Percentiles rank a stretch among this genome's conserved stretches.
Evolutionary conservation across 2,113 vertebrate genomes (phyloP).

Genomic region (Triplophysa siluroides): DNA sequence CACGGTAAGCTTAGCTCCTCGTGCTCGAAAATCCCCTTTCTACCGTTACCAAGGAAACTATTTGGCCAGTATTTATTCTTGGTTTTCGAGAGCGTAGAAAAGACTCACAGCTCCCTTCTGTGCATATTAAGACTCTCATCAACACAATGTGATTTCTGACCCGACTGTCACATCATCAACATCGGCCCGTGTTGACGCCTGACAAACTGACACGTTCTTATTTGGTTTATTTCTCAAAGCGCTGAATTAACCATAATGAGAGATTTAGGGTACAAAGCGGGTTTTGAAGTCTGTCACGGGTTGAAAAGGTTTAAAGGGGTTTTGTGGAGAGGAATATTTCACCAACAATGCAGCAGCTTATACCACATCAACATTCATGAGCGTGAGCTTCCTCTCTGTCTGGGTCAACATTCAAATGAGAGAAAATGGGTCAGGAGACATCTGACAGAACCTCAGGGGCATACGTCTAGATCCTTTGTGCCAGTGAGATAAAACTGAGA

Average conservation of each 20-base stretch:
- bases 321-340: slow-evolving; percentile 1
- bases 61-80: slow-evolving; percentile 45
- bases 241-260: slow-evolving; percentile 36
- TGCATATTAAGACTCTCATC: slow-evolving; percentile 18
- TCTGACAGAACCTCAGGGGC: slow-evolving; percentile 5
- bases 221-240: neutral
- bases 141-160: slow-evolving; percentile 17
- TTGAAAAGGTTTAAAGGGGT: slow-evolving; percentile 29
- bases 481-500: neutral
- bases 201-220: neutral
- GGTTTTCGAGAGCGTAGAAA: slow-evolving; percentile 21
- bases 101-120: slow-evolving; percentile 8
- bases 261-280: slow-evolving; percentile 19
- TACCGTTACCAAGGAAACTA: slow-evolving; percentile 61
- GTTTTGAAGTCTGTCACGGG: slow-evolving; percentile 22
- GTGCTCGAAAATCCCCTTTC: slow-evolving; percentile 56
- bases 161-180: slow-evolving; percentile 8
- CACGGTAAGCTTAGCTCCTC: slow-evolving; percentile 51
- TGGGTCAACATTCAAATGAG: slow-evolving; percentile 38
- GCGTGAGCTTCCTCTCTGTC: slow-evolving; percentile 21
- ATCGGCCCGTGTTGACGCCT: neutral
- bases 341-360: slow-evolving; percentile 32
- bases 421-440: slow-evolving; percentile 39
- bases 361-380: slow-evolving; percentile 35
- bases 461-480: neutral